Evolutionary conservation across 2,797 vertebrate genomes (phyloP).

Genomic region (Micromesistius poutassou): DNA sequence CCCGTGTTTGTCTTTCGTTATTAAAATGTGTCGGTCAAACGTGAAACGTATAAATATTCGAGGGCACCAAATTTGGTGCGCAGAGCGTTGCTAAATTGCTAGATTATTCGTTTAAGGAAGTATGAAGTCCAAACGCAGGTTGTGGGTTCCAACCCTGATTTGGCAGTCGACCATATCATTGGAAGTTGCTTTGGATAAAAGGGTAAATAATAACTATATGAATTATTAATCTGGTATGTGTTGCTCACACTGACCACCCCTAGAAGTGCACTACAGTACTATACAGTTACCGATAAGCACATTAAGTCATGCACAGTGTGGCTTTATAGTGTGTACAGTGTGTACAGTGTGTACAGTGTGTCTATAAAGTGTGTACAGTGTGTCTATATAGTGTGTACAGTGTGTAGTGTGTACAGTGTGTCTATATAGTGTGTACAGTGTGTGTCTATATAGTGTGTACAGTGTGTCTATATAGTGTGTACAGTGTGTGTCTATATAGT

Average conservation of each 20-base stretch:
- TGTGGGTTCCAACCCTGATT: background rate
- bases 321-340: background rate
- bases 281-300: background rate
- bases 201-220: background rate
- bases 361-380: no score
- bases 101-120: background rate
- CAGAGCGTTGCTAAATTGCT: background rate
- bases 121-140: background rate
- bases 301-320: background rate
- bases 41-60: no score
- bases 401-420: no score
- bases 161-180: background rate
- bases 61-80: background rate
- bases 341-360: no score
- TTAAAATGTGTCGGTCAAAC: background rate
- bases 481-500: no score
- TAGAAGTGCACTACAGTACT: background rate
- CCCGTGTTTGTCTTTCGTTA: background rate
- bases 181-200: background rate
- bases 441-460: no score
- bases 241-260: no score
- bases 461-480: no score
- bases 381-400: no score
- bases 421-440: no score
- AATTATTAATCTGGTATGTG: background rate